Evolutionary conservation across 1,140 invertebrate genomes (phyloP), one percentile per base, ranked within the genome.

Genomic region (Drosophila bifasciata): DNA sequence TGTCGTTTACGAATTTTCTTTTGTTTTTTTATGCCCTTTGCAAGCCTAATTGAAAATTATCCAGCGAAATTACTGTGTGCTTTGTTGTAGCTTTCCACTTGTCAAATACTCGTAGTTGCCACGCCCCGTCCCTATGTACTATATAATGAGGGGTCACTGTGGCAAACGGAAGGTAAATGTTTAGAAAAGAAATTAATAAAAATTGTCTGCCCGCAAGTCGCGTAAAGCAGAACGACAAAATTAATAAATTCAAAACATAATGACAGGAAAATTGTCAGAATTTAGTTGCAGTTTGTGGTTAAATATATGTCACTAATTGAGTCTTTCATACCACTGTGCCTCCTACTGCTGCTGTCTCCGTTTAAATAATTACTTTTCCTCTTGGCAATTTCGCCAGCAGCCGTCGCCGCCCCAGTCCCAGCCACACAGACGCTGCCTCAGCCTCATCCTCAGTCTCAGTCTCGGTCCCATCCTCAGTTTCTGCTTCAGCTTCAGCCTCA

Each of bases 361-460:
- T 69, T 86, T 86, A 88, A 86, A 86, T 86, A 86, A 86, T 86
- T 86, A 81, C 83, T 86, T 86, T 85, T 81, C 85, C 83, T 86
- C 73, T 88, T 78, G 79, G 83, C 81, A 86, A 86, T 88, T 86
- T 86, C 17, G 61, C 77, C 83, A 66, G 57, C 83, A 85, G 81
- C 81, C 73, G 77, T 69, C 68, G 68, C 68, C 41, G 53, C 58
- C 5, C 13, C 53, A 36, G 56, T 8, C 48, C 21, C 69, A 32
- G n/a, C 28, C 39, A 39, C 63, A 23, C 58, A 63, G 61, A 46
- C 23, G 21, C 70, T 60, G 19, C 43, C 53, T 45, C 36, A 17
- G 50, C 44, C 17, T 23, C 43, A 9, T 21, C 46, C 17, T 40
- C 51, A 25, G 19, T 48, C 2, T 51, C 45, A 40, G 21, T 8